Evolutionary conservation across 2,113 vertebrate genomes (phyloP).

Genomic region (Leptodactylus fuscus): DNA sequence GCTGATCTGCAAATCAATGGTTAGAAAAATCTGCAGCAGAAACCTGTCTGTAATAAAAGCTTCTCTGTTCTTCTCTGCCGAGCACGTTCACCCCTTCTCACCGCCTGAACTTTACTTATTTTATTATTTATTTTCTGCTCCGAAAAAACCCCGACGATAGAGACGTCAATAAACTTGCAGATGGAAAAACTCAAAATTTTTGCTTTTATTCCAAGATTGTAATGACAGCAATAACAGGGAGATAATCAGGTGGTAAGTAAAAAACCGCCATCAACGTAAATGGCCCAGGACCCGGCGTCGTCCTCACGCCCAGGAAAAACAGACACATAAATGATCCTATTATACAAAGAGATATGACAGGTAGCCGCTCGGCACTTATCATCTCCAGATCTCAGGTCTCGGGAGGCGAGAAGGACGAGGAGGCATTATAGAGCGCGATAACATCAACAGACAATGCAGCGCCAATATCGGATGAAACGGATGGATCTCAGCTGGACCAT

Average conservation of each 20-base stretch:
- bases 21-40: neutral
- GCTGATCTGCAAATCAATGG: constrained; percentile 3
- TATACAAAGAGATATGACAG: neutral
- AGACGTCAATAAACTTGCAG: constrained; percentile 9
- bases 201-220: constrained; percentile 18
- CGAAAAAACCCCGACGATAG: neutral
- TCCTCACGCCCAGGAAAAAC: neutral
- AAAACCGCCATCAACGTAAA: constrained; percentile 19
- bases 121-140: neutral
- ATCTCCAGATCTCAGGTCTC: neutral
- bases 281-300: neutral
- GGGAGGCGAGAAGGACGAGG: neutral
- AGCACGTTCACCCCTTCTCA: neutral
- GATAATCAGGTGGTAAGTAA: constrained; percentile 12
- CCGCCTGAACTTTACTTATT: neutral
- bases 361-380: too few relatives aligned
- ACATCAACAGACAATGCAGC: neutral
- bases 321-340: constrained; percentile 7
- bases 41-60: neutral
- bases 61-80: neutral
- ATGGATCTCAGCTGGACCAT: constrained; percentile 6
- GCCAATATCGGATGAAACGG: neutral
- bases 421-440: neutral
- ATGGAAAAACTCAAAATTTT: constrained; percentile 19
- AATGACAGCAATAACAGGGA: constrained; percentile 20